Conservation (phyloP, 2,797 vertebrate species). For the Neosilurus hyrtlii region DNA sequence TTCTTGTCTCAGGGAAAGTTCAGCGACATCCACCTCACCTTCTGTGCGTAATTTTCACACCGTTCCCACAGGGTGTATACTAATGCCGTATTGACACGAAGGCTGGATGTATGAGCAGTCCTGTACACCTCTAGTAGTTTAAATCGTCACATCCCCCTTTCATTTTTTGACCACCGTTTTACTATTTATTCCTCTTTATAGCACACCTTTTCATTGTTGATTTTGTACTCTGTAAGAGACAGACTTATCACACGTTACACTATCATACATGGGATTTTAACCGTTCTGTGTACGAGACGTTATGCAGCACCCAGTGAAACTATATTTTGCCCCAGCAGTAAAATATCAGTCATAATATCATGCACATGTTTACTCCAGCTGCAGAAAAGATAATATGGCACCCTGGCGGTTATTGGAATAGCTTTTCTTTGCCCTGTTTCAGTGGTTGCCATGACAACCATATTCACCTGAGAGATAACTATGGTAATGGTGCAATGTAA, state of each 20-base stretch:
- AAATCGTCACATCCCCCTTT: background rate
- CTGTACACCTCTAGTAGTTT: background rate
- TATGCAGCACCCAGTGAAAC: background rate
- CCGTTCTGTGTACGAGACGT: background rate
- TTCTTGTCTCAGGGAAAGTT: no score
- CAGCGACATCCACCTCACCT: no score
- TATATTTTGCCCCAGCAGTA: background rate
- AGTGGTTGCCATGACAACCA: background rate
- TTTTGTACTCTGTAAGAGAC: background rate
- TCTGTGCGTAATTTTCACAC: no score
- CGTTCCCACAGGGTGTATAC: no score
- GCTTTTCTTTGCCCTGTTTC: background rate
- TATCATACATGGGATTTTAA: background rate
- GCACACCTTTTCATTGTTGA: background rate
- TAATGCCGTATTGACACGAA: no score
- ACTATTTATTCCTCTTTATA: background rate
- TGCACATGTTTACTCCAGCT: background rate
- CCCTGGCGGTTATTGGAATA: background rate
- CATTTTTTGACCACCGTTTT: background rate
- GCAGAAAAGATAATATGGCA: background rate
- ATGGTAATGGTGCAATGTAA: background rate
- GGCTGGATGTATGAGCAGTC: background rate
- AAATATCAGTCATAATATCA: background rate
- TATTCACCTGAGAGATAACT: background rate
- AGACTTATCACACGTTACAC: background rate